These are phyloP conservation scores for Etheostoma cragini DNA, from an alignment of 2,113 vertebrate genomes.

Conservation along the genomic window DNA sequence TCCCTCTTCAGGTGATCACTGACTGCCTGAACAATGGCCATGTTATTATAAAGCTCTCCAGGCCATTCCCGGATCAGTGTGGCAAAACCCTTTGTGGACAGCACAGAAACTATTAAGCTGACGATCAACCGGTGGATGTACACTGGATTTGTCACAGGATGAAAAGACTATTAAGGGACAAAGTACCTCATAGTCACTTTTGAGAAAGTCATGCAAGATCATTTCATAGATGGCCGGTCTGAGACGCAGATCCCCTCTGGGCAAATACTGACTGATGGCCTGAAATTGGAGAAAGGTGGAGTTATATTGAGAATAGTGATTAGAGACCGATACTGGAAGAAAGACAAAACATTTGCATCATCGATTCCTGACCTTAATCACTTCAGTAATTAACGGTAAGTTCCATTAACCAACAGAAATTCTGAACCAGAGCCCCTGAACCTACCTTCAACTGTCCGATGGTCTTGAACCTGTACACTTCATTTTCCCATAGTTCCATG, in stretches of 20 bases:
- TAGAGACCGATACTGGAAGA: neutral
- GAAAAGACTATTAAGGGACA: neutral
- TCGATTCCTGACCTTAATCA: neutral
- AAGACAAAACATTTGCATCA: neutral
- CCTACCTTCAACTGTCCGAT: constrained; percentile 96
- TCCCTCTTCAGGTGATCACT: constrained; percentile 93
- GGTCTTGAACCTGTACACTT: constrained; percentile 98
- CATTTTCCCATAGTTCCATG: constrained; percentile 98
- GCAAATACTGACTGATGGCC: constrained; percentile 97
- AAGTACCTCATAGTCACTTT: constrained; percentile 95
- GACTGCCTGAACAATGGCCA: constrained; percentile 94
- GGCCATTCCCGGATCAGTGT: constrained; percentile 96
- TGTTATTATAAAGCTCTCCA: constrained; percentile 97
- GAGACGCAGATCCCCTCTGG: constrained; percentile 93
- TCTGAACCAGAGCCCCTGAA: neutral
- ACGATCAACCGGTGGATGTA: neutral
- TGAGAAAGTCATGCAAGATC: constrained; percentile 97
- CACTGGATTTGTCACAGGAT: neutral
- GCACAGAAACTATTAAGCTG: neutral
- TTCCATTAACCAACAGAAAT: neutral
- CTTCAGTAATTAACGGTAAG: neutral
- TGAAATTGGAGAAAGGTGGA: constrained; percentile 61
- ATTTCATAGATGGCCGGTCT: constrained; percentile 98
- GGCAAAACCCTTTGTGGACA: constrained; percentile 90
- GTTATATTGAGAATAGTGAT: neutral